A percentile compares a stretch with the other conserved stretches of the same genome.
phyloP scores from a whole-genome alignment of 1,140 invertebrate species.

The Pantala flavescens region DNA sequence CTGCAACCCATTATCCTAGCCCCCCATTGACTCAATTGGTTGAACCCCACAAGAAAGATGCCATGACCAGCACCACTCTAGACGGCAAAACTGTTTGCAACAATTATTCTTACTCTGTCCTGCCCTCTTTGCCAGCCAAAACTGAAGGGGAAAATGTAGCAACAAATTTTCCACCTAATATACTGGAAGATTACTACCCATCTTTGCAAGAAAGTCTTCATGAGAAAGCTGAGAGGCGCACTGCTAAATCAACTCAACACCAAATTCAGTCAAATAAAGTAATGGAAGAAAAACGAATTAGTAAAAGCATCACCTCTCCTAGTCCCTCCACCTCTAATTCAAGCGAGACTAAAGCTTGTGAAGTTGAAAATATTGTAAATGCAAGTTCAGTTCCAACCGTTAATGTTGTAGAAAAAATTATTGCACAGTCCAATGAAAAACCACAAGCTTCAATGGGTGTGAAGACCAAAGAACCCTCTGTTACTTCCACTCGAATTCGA shows the following conservation, averaged over 20 bases:
- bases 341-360: neutral
- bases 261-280: neutral
- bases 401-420: neutral
- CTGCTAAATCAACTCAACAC: neutral
- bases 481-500: neutral
- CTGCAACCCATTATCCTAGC: neutral
- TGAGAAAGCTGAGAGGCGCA: neutral
- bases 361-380: neutral
- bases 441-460: neutral
- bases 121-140: neutral
- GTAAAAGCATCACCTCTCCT: neutral
- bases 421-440: neutral
- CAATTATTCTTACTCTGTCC: neutral
- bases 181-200: conserved; percentile 12
- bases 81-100: neutral
- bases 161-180: neutral
- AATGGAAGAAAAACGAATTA: neutral
- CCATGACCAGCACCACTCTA: neutral
- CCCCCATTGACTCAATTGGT: neutral
- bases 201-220: neutral
- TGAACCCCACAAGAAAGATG: neutral
- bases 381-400: neutral
- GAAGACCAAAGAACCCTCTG: neutral
- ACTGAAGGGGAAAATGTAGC: neutral
- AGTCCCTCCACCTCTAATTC: neutral